Conservation (phyloP, 2,113 vertebrate genomes). For the Gallinago undulata region DNA sequence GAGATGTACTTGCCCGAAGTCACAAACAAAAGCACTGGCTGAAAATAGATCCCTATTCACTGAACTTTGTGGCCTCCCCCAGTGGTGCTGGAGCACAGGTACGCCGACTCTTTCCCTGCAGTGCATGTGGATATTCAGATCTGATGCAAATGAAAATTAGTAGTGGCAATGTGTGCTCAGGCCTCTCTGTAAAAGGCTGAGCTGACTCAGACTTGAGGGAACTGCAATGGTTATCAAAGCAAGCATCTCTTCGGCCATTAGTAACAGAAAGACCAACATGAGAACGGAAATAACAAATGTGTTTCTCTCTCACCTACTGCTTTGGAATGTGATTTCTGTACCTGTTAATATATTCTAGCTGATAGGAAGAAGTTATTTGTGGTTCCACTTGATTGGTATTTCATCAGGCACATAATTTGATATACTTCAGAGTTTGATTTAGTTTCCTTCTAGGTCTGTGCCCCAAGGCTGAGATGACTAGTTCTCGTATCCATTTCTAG, state of each 20-base stretch:
- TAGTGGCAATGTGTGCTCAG: not conserved
- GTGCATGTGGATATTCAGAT: not conserved
- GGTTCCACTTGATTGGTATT: not conserved
- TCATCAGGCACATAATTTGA: not conserved
- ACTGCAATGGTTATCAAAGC: not conserved
- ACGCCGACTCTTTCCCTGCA: not conserved
- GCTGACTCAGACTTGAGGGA: not conserved
- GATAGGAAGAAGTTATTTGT: not conserved
- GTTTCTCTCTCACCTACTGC: not conserved
- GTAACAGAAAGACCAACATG: not conserved
- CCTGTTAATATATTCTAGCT: not conserved
- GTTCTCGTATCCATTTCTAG: not conserved
- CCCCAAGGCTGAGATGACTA: not conserved
- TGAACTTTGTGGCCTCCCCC: rapidly evolving
- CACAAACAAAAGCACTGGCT: not conserved
- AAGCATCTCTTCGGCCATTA: not conserved
- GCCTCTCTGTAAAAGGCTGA: not conserved
- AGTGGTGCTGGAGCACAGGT: rapidly evolving
- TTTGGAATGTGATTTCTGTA: not conserved
- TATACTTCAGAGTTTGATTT: not conserved
- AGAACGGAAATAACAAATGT: not conserved
- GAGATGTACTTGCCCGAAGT: not conserved
- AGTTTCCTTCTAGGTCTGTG: not conserved
- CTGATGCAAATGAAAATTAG: not conserved
- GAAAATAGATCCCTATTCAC: not conserved